These are phyloP conservation scores for Lumbricus terrestris DNA, from an alignment of 2,888 invertebrate genomes.

Conservation along the genomic window DNA sequence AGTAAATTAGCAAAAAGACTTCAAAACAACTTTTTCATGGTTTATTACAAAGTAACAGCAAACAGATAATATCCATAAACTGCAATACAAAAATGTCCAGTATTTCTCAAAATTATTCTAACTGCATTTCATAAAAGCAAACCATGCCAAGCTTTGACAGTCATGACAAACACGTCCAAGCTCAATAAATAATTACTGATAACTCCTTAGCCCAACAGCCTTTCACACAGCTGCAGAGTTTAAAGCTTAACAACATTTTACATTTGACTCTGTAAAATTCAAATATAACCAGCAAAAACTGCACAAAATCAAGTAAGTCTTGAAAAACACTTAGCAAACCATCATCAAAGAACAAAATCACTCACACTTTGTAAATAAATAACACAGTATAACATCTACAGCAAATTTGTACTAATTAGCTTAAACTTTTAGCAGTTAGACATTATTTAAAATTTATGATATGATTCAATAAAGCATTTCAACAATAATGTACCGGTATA, in stretches of 20 bases:
- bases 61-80: not conserved
- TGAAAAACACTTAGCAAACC: not conserved
- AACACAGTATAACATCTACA: not conserved
- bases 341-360: conserved; percentile 3
- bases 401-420: not conserved
- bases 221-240: not conserved
- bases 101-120: not conserved
- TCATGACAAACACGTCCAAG: not conserved
- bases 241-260: not conserved
- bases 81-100: not conserved
- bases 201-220: not conserved
- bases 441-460: not conserved
- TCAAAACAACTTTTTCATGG: not conserved
- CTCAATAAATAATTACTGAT: not conserved
- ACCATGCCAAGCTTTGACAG: not conserved
- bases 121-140: not conserved
- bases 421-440: not conserved
- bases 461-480: not conserved
- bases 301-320: conserved; percentile 13
- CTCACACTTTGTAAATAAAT: not conserved
- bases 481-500: not conserved
- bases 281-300: not conserved
- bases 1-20: not conserved
- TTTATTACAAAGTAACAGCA: not conserved
- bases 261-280: not conserved